These are phyloP conservation scores for Sebastes wilsoni DNA, from an alignment of 2,797 vertebrate genomes.

Conservation along the genomic window DNA sequence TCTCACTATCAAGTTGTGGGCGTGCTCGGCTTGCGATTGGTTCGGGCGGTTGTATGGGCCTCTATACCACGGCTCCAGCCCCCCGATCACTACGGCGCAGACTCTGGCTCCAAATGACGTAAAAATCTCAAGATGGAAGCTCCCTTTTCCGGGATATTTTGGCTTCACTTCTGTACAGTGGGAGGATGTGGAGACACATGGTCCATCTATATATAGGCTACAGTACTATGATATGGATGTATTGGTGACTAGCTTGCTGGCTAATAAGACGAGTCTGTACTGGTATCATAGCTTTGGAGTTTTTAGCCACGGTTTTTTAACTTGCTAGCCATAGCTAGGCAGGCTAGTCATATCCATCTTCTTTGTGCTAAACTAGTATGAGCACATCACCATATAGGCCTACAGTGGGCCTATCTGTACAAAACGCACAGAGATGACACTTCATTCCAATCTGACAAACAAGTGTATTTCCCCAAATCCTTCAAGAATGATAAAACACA, in stretches of 20 bases:
- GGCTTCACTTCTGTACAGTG: too few species aligned
- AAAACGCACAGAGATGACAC: constrained; percentile 39
- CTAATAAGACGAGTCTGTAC: constrained; percentile 5
- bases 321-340: neutral
- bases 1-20: too few species aligned
- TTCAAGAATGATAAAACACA: constrained; percentile 36
- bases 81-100: too few species aligned
- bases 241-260: constrained; percentile 8
- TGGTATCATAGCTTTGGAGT: neutral
- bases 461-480: constrained; percentile 35
- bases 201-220: too few species aligned
- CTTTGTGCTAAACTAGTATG: neutral
- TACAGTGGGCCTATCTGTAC: neutral
- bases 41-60: too few species aligned
- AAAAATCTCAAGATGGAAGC: too few species aligned
- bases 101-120: too few species aligned
- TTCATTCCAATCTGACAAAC: constrained; percentile 26
- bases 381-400: neutral
- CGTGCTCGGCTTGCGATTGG: too few species aligned
- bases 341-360: neutral
- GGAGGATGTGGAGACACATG: too few species aligned
- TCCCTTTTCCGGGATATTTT: too few species aligned
- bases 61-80: accelerated
- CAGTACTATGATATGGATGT: neutral
- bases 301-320: neutral